phyloP scores from a whole-genome alignment of 2,888 invertebrate genomes.

The Ophraella communa region DNA sequence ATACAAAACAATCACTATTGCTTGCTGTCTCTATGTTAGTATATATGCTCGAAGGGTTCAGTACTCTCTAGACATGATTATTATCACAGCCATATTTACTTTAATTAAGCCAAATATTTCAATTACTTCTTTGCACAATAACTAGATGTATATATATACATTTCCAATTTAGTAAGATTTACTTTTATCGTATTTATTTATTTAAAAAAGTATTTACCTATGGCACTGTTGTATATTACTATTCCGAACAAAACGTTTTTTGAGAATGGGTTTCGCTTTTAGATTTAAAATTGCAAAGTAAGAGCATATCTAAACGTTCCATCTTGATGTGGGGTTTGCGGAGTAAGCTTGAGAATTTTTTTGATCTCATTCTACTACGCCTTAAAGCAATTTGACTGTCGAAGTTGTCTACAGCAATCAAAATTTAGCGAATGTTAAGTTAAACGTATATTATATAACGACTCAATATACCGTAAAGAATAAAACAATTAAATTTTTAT shows the following conservation, averaged over 20 bases:
- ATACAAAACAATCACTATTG: no score
- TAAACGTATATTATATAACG: background rate
- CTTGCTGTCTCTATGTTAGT: no score
- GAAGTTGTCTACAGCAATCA: background rate
- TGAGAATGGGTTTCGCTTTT: background rate
- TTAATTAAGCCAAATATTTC: no score
- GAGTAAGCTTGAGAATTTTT: conserved; percentile 1
- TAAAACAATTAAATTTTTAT: no score
- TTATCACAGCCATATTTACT: no score
- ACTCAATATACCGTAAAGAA: background rate
- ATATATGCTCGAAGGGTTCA: no score
- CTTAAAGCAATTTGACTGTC: background rate
- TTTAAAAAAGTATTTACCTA: background rate
- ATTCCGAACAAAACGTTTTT: background rate
- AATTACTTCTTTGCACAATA: no score
- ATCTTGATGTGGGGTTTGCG: conserved; percentile 4
- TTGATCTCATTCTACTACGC: background rate
- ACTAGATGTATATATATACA: no score
- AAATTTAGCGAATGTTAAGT: background rate
- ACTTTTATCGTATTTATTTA: background rate
- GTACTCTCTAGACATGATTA: no score
- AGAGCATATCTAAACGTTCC: conserved; percentile 1
- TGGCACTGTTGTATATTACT: background rate
- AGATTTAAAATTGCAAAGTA: background rate
- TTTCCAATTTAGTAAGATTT: background rate